Evolutionary conservation across 2,113 vertebrate genomes (phyloP).

Genomic region (Leptodactylus fuscus): DNA sequence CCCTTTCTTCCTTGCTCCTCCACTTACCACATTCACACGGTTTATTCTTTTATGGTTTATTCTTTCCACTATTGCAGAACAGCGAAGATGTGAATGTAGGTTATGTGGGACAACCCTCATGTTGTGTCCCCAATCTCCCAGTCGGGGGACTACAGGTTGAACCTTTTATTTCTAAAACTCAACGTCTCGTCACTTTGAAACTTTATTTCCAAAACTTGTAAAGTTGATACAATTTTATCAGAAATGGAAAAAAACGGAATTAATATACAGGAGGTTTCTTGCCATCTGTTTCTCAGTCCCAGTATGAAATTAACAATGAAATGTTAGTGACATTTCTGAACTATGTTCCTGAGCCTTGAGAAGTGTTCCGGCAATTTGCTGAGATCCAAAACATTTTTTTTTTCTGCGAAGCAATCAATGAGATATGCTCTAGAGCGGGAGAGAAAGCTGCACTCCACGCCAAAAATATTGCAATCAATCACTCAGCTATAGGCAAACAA

Average conservation of each 20-base stretch:
- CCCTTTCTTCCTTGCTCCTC: no score
- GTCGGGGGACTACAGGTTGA: no score
- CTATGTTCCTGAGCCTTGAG: slow-evolving; percentile 29
- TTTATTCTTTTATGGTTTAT: no score
- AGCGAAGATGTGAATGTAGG: no score
- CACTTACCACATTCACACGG: no score
- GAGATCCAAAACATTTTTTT: slow-evolving; percentile 53
- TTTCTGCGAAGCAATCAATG: slow-evolving; percentile 53
- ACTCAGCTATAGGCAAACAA: slow-evolving; percentile 56
- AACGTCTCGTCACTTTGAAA: background rate
- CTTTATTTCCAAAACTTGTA: background rate
- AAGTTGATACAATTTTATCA: background rate
- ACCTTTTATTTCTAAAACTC: no score
- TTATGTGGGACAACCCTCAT: no score
- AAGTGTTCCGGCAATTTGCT: slow-evolving; percentile 53
- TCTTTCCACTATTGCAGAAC: no score
- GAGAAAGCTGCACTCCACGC: slow-evolving; percentile 46
- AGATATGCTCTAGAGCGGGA: slow-evolving; percentile 39
- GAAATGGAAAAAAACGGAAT: background rate
- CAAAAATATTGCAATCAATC: slow-evolving; percentile 58
- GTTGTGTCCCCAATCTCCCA: no score
- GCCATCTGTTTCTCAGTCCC: background rate
- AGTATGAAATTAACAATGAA: slow-evolving; percentile 22
- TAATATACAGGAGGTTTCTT: background rate
- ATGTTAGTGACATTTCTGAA: slow-evolving; percentile 18